These are phyloP conservation scores for Macrotis lagotis DNA, from an alignment of 2,113 vertebrate species.

Conservation along the genomic window DNA sequence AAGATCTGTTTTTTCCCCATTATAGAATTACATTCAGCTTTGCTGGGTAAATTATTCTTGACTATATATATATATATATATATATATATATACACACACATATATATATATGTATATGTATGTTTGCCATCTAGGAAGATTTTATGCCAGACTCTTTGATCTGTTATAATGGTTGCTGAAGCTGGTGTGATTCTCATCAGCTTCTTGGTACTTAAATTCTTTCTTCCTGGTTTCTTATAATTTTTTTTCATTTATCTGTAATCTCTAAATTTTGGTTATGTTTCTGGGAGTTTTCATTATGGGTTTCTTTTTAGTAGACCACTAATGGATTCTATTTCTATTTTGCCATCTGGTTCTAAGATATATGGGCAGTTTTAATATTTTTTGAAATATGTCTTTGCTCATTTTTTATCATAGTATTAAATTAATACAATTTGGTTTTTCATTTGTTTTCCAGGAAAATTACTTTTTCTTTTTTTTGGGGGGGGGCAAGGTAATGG, in stretches of 20 bases:
- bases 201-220: background rate
- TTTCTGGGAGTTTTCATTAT: background rate
- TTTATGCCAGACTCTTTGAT: background rate
- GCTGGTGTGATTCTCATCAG: background rate
- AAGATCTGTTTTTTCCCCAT: background rate
- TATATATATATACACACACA: too few species aligned
- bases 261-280: background rate
- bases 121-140: background rate
- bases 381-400: background rate
- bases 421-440: background rate
- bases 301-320: background rate
- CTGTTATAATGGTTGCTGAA: background rate
- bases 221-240: background rate
- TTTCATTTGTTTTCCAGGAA: background rate
- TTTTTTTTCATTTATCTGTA: background rate
- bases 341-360: background rate
- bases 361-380: background rate
- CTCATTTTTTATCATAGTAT: background rate
- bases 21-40: background rate
- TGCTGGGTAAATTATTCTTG: background rate
- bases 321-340: background rate
- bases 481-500: too few species aligned
- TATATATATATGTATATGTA: too few species aligned
- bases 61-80: too few species aligned
- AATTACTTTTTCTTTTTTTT: background rate